A percentile compares a stretch with the other conserved stretches of the same genome.
phyloP scores from a whole-genome alignment of 2,888 invertebrate genomes.

The Andrena dorsata region DNA sequence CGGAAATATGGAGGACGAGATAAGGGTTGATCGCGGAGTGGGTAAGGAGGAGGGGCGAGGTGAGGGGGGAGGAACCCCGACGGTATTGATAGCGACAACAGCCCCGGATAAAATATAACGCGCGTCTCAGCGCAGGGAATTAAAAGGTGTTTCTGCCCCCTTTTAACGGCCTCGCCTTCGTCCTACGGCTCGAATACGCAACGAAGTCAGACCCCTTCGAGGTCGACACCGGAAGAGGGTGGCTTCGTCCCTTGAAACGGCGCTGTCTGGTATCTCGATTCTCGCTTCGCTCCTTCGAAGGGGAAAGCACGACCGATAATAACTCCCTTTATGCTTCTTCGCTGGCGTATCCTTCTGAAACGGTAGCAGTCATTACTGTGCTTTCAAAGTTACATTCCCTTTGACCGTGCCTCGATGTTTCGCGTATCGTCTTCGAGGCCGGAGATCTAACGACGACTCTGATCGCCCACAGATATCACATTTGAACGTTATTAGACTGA shows the following conservation, averaged over 20 bases:
- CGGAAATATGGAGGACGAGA: constrained; percentile 67
- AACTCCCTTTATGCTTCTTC: constrained; percentile 68
- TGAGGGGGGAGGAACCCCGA: constrained; percentile 44
- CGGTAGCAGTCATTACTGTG: constrained; percentile 41
- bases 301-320: constrained; percentile 59
- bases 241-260: constrained; percentile 35
- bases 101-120: constrained; percentile 75
- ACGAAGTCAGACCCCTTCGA: constrained; percentile 44
- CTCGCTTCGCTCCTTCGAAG: constrained; percentile 44
- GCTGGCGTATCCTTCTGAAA: constrained; percentile 51
- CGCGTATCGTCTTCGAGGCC: background rate
- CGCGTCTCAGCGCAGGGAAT: constrained; percentile 69
- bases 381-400: constrained; percentile 51
- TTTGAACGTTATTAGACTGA: constrained; percentile 28
- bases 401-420: constrained; percentile 20
- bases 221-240: constrained; percentile 50
- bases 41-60: constrained; percentile 38
- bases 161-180: constrained; percentile 56
- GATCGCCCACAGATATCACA: background rate
- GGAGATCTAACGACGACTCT: constrained; percentile 5
- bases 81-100: constrained; percentile 77
- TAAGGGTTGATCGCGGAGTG: constrained; percentile 75
- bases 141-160: constrained; percentile 73
- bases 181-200: constrained; percentile 58
- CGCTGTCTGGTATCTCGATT: constrained; percentile 52